Evolutionary conservation across 2,113 vertebrate species (phyloP).

Genomic region (Ancistrus triradiatus): DNA sequence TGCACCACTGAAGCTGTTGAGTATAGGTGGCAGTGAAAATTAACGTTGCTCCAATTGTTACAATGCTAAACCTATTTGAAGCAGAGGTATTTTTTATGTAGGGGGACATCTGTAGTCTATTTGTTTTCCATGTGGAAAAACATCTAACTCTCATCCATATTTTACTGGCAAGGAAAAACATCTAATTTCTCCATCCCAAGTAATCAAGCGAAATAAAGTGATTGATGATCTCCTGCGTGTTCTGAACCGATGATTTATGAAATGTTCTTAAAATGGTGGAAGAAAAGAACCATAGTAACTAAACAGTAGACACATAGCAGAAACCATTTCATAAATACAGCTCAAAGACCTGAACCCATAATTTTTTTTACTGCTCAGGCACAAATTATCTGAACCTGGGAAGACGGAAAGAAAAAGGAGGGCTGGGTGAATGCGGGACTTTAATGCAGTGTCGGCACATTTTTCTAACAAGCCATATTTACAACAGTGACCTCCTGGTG

Average conservation of each 20-base stretch:
- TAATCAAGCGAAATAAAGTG: neutral
- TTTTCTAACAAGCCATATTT: constrained; percentile 30
- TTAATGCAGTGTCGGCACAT: constrained; percentile 39
- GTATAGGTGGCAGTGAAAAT: too few species aligned
- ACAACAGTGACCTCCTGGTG: constrained; percentile 19
- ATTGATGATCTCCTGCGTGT: neutral
- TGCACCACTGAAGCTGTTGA: too few species aligned
- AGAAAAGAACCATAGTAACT: constrained; percentile 4
- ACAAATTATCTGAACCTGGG: constrained; percentile 16
- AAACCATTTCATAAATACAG: constrained; percentile 3
- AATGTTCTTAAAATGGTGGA: constrained; percentile 3
- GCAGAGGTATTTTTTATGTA: neutral
- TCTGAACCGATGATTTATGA: constrained; percentile 15
- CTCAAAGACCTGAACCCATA: constrained; percentile 14
- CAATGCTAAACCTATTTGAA: too few species aligned
- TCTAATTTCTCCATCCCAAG: neutral
- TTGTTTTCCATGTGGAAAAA: constrained; percentile 33
- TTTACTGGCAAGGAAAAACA: neutral
- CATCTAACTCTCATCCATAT: constrained; percentile 3
- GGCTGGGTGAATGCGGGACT: constrained; percentile 20
- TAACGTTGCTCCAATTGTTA: too few species aligned
- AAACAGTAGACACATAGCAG: constrained; percentile 19
- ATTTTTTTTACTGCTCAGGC: constrained; percentile 11
- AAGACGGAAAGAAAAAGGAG: constrained; percentile 12
- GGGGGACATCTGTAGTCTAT: constrained; percentile 27